phyloP scores from a whole-genome alignment of 2,113 vertebrate species.

The Reinhardtius hippoglossoides region DNA sequence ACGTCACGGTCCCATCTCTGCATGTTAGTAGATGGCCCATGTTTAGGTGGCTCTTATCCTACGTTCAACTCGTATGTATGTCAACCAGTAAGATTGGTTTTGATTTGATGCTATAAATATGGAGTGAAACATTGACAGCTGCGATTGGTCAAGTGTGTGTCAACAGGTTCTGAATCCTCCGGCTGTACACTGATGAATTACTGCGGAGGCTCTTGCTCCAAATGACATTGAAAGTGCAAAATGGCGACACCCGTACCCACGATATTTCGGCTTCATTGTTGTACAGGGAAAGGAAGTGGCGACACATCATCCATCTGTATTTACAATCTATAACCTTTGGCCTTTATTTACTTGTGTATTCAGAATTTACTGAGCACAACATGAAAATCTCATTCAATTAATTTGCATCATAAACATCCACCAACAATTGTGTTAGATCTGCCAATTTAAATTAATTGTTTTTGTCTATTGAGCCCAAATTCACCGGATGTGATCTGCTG shows the following conservation, averaged over 20 bases:
- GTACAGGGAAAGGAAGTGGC: not conserved
- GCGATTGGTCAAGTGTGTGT: not conserved
- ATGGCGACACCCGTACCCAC: no score
- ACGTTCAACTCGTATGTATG: no score
- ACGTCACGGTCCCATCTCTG: not conserved
- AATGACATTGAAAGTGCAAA: no score
- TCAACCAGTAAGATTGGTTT: not conserved
- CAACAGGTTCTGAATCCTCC: no score
- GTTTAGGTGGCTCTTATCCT: no score
- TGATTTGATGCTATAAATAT: not conserved
- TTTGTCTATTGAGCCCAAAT: not conserved
- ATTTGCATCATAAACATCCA: not conserved
- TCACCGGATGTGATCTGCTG: not conserved
- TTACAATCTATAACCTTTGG: not conserved
- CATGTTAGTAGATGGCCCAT: not conserved
- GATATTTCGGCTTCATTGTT: no score
- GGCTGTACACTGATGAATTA: no score
- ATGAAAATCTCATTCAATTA: not conserved
- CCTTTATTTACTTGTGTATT: no score
- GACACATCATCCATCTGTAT: not conserved
- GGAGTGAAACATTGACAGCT: no score
- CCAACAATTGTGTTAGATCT: not conserved
- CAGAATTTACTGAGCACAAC: not conserved
- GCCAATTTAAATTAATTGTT: not conserved
- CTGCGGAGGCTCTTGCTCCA: no score